Percentiles rank a stretch among this genome's conserved stretches.
Conservation (phyloP, 1,140 invertebrate species). For the Heliconius melpomene region DNA sequence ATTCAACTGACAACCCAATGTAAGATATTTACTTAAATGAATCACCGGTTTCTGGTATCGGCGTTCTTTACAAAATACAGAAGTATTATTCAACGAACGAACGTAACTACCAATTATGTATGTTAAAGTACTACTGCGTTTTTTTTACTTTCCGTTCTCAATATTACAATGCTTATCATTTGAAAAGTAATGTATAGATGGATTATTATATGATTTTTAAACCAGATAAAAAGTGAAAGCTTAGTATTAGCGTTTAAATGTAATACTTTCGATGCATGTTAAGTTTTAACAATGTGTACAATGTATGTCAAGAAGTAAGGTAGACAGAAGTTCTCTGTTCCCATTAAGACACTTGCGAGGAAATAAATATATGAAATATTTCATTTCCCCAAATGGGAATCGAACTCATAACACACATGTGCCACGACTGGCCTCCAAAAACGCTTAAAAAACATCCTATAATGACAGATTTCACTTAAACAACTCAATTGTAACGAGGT, state of each 20-base stretch:
- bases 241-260: not conserved
- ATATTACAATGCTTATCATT: not conserved
- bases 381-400: too few species aligned
- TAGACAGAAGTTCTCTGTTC: too few species aligned
- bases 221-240: conserved; percentile 2
- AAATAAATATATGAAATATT: too few species aligned
- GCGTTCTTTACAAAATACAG: conserved; percentile 7
- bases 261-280: not conserved
- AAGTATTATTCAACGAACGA: not conserved
- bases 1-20: not conserved
- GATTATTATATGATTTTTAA: not conserved
- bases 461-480: conserved; percentile 4
- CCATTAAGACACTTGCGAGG: too few species aligned
- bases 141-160: not conserved
- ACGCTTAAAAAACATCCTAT: not conserved
- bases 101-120: conserved; percentile 10
- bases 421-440: not conserved
- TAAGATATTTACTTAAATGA: conserved; percentile 9
- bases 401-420: not conserved
- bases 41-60: not conserved
- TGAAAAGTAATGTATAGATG: not conserved
- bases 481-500: not conserved
- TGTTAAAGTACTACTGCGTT: not conserved
- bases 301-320: too few species aligned
- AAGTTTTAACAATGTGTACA: not conserved